Base-by-base conservation (phyloP, 64 coral and sea anemone genomes). In the Actinia tenebrosa region DNA sequence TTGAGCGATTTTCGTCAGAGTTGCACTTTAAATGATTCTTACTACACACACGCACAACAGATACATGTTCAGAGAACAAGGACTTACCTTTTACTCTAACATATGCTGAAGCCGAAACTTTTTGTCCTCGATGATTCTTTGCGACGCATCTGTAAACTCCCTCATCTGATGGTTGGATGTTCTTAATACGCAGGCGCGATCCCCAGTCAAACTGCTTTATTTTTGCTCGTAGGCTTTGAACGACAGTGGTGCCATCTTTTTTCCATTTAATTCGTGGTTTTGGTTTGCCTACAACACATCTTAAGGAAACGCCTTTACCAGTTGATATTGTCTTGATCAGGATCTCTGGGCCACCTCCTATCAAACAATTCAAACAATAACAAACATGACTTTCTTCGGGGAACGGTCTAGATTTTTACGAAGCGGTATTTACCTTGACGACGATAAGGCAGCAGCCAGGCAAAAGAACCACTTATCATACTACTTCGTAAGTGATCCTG, bases 61-160 rank as follows among this genome's bases (percentile, higher is more conserved):
- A 50, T 37, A 1, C 47, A 50, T 50, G 47, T 50, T 50, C 1
- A 50, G 47, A 66, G 63, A 19, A 66, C 22, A 66, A 66, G 10
- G 3, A 77, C 85, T 13, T 68, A 97, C 94, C 81, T 90, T 20
- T 63, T 10, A 97, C 81, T 42, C 84, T 60, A 27, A 97, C 80
- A 52, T 86, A 88, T 9, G 91, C 91, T 53, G 56, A 71, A 10
- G 4, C 62, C 7, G 91, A 93, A 19, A 22, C 43, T 11, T 54
- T 64, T 10, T 82, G 13, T 16, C 94, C 86, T 10, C 84, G 26
- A 16, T 7, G 62, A 55, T 91, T 97, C 79, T 93, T 97, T 0
- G 91, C 94, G n/a, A 97, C 53, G 43, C 94, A 97, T 56, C 87
- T 88, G 71, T 97, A 97, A 45, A 89, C 45, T 10, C 94, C 94